These are phyloP conservation scores for Mactromeris polynyma DNA, from an alignment of 2,888 invertebrate species.

Conservation along the genomic window DNA sequence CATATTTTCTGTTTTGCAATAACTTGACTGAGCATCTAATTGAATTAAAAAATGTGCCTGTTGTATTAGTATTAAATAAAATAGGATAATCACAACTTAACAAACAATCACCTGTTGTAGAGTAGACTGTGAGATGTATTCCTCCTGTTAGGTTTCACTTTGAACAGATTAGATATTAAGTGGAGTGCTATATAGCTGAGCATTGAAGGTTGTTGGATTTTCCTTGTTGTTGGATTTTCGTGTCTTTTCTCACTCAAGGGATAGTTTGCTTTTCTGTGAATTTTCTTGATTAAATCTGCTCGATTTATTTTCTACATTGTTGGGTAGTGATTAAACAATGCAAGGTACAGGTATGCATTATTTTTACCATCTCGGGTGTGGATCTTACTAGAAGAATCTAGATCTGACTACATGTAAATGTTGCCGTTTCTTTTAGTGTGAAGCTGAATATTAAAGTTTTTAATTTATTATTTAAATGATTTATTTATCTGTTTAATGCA, in stretches of 20 bases:
- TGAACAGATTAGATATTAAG: constrained; percentile 16
- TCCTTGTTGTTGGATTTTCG: neutral
- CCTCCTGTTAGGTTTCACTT: constrained; percentile 15
- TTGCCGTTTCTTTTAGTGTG: no score
- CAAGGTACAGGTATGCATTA: neutral
- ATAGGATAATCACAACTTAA: neutral
- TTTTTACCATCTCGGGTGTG: neutral
- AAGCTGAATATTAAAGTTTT: no score
- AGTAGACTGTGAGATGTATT: neutral
- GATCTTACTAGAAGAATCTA: no score
- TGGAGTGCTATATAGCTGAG: neutral
- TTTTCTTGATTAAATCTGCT: neutral
- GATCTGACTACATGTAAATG: no score
- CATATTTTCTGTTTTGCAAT: no score
- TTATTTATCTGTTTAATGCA: no score
- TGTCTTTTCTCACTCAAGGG: neutral
- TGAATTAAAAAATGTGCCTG: no score
- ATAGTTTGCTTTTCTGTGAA: neutral
- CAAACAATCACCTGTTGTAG: constrained; percentile 28
- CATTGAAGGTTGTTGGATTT: neutral
- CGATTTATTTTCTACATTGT: neutral
- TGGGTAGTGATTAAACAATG: neutral
- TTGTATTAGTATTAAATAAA: no score
- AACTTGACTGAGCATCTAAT: no score
- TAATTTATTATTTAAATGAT: no score